A percentile compares a stretch with the other conserved stretches of the same genome.
phyloP scores from a whole-genome alignment of 2,113 vertebrate genomes.

The Phalacrocorax brasilianus region DNA sequence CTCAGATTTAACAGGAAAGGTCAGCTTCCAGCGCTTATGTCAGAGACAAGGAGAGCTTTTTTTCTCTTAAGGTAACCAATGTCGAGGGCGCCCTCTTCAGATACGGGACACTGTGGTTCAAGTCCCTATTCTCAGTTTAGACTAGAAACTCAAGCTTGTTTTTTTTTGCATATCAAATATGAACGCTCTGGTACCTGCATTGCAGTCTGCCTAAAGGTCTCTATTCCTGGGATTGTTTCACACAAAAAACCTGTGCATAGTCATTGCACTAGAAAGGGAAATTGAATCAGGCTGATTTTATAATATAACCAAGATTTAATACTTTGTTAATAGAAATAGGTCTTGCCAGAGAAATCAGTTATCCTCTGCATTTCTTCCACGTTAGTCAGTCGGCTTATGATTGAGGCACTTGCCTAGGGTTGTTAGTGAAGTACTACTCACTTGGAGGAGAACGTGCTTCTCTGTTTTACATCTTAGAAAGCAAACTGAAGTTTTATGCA shows the following conservation, averaged over 20 bases:
- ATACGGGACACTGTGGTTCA: neutral
- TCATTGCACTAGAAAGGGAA: neutral
- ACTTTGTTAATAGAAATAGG: neutral
- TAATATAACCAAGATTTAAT: neutral
- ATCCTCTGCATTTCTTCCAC: neutral
- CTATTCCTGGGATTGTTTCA: neutral
- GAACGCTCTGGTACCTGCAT: neutral
- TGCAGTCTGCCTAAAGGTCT: neutral
- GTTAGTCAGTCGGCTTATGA: neutral
- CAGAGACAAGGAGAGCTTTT: neutral
- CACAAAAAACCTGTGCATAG: neutral
- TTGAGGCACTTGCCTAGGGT: neutral
- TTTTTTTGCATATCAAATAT: neutral
- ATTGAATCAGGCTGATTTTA: neutral
- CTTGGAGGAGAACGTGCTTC: neutral
- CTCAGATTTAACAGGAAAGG: neutral
- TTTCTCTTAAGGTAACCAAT: neutral
- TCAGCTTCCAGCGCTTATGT: neutral
- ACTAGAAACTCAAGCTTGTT: neutral
- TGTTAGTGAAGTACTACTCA: neutral
- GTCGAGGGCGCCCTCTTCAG: neutral
- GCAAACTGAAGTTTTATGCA: neutral
- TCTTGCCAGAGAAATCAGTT: neutral
- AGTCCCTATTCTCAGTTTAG: neutral
- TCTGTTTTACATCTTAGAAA: neutral